Base-by-base conservation (phyloP, 2,888 invertebrate species). In the Heliconius charithonia region DNA sequence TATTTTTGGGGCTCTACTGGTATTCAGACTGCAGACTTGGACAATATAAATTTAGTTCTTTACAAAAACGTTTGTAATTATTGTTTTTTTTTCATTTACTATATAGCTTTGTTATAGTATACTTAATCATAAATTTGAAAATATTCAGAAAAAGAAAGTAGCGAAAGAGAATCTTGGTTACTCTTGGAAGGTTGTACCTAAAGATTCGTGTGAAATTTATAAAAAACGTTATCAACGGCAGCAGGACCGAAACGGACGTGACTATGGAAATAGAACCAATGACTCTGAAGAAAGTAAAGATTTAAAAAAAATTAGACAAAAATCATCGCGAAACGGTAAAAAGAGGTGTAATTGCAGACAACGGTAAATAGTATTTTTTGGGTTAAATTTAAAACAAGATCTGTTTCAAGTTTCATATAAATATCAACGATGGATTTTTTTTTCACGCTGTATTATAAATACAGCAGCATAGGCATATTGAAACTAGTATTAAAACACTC, bases 201-300 rank as follows among this genome's bases (percentile, higher is more conserved):
- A 89, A 85, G 93, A 93, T 79, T 93, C 93, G 0, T 87, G 89
- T 59, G 91, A 92, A 80, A 85, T 92, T 16, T 89, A 92, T 70
- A 90, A 85, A 79, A 84, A 87, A 12, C 86, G 89, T 9, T 86
- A 83, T 4, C 86, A 83, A 76, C 86, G 87, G 1, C 37, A 63
- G 10, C 29, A 51, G 25, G 70, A 56, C 75, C 10, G n/a, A n/a
- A 41, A 25, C 41, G 37, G 73, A 37, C 62, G 27, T 16, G 37
- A 25, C n/a, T 63, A 32, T 59, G 62, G 4, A 41, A 13, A 45
- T 29, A 51, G 1, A 72, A 72, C 37, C 69, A 67, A 79, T 22
- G 56, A 56, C 29, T 59, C 72, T 59, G 72, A 72, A n/a, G 29
- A 59, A 56, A 72, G 72, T 59, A 29, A 32, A 59, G 13, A 59